Evolutionary conservation across 2,113 vertebrate genomes (phyloP), one percentile per base, ranked within the genome.

Genomic region (Plecturocebus donacophilus): DNA sequence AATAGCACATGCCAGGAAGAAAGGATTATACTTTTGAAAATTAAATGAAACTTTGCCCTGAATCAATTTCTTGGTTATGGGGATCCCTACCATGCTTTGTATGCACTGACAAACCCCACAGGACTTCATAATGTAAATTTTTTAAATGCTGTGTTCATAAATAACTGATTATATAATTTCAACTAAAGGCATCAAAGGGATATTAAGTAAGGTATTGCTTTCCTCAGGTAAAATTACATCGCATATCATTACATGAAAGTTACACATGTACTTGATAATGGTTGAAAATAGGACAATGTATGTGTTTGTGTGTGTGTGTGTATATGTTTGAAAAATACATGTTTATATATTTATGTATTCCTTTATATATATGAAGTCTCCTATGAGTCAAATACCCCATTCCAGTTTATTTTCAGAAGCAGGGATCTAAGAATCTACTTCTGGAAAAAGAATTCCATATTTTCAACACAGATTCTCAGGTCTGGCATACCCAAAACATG

Each of bases 221-320:
- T 42, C 23, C 32, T 56, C 35, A 87, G 23, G n/a, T 91, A 96
- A 96, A 73, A 93, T n/a, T 38, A 23, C 8, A 14, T 54, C 66
- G 56, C 4, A 45, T 54, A n/a, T 84, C 23, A 45, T 82, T 38
- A 89, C 19, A 14, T 90, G 49, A 73, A 79, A 91, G 14, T 82
- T 85, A 93, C 3, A 47, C 2, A 73, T 30, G 25, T 13, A 47
- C 35, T 14, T 73, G 66, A 76, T 79, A 40, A 40, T 94, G 17
- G 56, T n/a, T 91, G 9, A 27, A 56, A 95, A 83, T 71, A 12
- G 21, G n/a, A 13, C 70, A 71, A 68, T 21, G 1, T 38, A 9
- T 6, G 3, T 12, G 16, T n/a, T 2, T 38, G 8, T 21, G 1
- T 40, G 9, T 71, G 9, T 40, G 0, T 76, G 4, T 19, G 7